Conservation (phyloP, 2,797 vertebrate species). For the Crax fasciolata region DNA sequence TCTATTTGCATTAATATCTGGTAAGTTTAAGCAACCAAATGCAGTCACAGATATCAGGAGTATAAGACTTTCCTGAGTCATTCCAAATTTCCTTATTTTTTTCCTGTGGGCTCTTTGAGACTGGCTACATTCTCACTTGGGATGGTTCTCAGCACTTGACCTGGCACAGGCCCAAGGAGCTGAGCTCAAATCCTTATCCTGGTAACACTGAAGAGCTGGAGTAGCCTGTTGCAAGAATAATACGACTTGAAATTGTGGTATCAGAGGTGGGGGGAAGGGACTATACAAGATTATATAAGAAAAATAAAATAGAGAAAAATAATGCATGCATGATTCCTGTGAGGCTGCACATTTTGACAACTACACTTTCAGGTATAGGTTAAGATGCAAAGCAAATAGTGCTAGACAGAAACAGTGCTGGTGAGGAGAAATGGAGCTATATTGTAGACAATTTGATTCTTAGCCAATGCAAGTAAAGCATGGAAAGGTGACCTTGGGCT, state of each 20-base stretch:
- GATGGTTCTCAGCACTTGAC: not conserved
- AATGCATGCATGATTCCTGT: not conserved
- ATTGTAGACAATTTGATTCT: not conserved
- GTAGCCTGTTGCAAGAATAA: not conserved
- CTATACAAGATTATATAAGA: not conserved
- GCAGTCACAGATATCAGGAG: not conserved
- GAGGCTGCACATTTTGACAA: not conserved
- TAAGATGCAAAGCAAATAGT: not conserved
- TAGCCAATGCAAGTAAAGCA: not conserved
- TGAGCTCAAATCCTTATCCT: not conserved
- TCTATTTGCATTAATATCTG: not conserved
- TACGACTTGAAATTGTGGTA: not conserved
- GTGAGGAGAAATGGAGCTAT: not conserved
- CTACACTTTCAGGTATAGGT: not conserved
- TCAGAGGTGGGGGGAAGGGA: not conserved
- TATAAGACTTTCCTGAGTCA: not conserved
- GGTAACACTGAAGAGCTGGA: not conserved
- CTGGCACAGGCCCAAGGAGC: not conserved
- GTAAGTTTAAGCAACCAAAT: not conserved
- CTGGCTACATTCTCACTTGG: not conserved
- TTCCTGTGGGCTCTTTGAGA: not conserved
- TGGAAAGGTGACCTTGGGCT: conserved; percentile 1
- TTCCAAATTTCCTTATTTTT: not conserved
- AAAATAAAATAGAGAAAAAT: not conserved
- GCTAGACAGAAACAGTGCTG: not conserved